Evolutionary conservation across 2,888 invertebrate genomes (phyloP), one percentile per base, ranked within the genome.

Genomic region (Cerastoderma edule): DNA sequence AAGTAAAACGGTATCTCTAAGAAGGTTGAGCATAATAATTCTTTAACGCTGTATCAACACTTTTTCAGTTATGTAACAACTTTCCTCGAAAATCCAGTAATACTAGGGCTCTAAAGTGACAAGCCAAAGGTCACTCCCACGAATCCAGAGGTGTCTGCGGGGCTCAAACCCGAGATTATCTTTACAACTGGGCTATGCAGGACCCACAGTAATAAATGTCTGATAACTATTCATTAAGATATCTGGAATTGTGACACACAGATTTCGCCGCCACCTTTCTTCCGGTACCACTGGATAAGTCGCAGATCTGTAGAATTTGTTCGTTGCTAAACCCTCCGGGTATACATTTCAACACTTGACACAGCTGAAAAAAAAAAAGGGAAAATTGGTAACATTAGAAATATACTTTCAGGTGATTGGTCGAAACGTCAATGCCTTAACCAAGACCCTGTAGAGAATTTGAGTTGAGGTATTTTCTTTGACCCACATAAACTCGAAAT

Each of bases 251-350:
- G 89, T 97, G 95, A 92, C 97, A 97, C 74, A 98, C 94, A 92
- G 97, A 97, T 88, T 97, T 95, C 0, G 97, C 97, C 68, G 97
- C 97, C 73, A 96, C 95, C 90, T 96, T 96, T 71, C 97, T 94
- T 0, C 98, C 97, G 68, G 95, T 94, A 27, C 95, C 93, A 27
- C 95, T 95, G 65, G 95, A 94, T 63, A 97, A 94, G 93, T 97
- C 97, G 92, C 98, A 96, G 77, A 97, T 93, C 89, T 96, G 95
- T 64, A 97, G 93, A 76, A 97, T 94, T 69, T 97, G 93, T 80
- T 95, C 95, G 78, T 95, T 96, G 79, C 95, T 95, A 89, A 97
- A 96, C 85, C 95, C 94, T 87, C 96, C 96, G 0, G 97, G 96
- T 66, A 96, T 93, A 60, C 96, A 95, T 92, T 96, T 96, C 72